A percentile compares a stretch with the other conserved stretches of the same genome.
These are phyloP conservation scores for Lysandra bellargus DNA, from an alignment of 2,888 invertebrate species.

Conservation along the genomic window DNA sequence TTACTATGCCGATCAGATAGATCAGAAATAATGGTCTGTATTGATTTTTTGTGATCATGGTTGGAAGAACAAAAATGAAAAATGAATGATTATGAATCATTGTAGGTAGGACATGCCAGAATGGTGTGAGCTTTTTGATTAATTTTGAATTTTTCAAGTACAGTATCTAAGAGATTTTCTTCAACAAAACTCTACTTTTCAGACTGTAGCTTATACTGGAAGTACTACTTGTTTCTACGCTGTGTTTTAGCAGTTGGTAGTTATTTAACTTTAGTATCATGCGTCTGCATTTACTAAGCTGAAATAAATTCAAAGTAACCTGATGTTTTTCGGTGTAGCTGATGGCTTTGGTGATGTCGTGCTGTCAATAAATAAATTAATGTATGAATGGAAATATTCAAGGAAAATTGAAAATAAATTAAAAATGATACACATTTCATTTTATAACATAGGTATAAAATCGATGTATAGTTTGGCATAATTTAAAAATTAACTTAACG, in stretches of 20 bases:
- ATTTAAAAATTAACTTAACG: background rate
- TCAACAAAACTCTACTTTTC: constrained; percentile 6
- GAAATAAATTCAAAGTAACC: constrained; percentile 60
- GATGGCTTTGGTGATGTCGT: constrained; percentile 79
- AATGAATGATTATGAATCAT: constrained; percentile 5
- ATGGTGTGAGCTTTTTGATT: background rate
- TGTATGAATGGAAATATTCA: constrained; percentile 55
- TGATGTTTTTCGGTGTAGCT: constrained; percentile 79
- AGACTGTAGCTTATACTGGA: background rate
- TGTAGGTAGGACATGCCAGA: background rate
- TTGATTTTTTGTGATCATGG: background rate
- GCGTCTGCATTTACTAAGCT: constrained; percentile 32
- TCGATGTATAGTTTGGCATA: background rate
- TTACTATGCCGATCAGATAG: background rate
- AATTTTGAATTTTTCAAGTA: constrained; percentile 16
- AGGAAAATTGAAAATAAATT: constrained; percentile 44
- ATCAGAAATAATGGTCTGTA: background rate
- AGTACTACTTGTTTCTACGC: constrained; percentile 18
- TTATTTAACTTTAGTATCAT: constrained; percentile 22
- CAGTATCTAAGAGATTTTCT: background rate
- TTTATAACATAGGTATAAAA: background rate
- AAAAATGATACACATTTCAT: constrained; percentile 35
- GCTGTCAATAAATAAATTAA: constrained; percentile 76
- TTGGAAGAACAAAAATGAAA: background rate
- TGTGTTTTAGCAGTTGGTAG: constrained; percentile 20